A percentile compares a stretch with the other conserved stretches of the same genome.
These are phyloP conservation scores for Aurelia coerulea DNA, from an alignment of 30 jellyfish, hydroid and myxozoan genomes.

Conservation along the genomic window DNA sequence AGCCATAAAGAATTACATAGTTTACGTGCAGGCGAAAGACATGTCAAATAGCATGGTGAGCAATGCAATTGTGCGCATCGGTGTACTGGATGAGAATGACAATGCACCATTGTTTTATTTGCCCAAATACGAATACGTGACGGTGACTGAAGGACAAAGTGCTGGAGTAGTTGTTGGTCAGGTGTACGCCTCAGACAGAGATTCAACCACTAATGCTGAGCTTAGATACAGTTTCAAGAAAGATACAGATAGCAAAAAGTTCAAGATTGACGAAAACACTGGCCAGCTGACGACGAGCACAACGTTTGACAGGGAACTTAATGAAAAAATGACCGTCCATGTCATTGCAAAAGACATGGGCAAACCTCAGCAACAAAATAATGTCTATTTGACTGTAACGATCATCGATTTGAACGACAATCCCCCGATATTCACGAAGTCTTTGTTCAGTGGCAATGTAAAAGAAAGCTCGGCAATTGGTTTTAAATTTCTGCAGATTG, in stretches of 20 bases:
- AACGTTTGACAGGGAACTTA: slow-evolving; percentile 86
- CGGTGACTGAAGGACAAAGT: slow-evolving; percentile 83
- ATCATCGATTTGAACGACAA: slow-evolving; percentile 90
- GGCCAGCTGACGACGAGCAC: slow-evolving; percentile 81
- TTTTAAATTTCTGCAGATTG: slow-evolving; percentile 48
- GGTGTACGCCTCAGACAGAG: slow-evolving; percentile 95
- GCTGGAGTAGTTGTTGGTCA: slow-evolving; percentile 83
- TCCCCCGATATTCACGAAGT: slow-evolving; percentile 67
- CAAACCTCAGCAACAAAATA: slow-evolving; percentile 57
- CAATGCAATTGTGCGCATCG: slow-evolving; percentile 77
- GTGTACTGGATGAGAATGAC: slow-evolving; percentile 87
- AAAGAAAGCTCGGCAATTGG: slow-evolving; percentile 69
- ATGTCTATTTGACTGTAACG: slow-evolving; percentile 77
- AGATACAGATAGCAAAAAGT: slow-evolving; percentile 32
- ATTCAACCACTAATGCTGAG: slow-evolving; percentile 76
- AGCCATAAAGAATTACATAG: slow-evolving; percentile 69
- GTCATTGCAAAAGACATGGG: slow-evolving; percentile 90
- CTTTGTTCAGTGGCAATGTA: slow-evolving; percentile 52
- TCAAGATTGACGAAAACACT: slow-evolving; percentile 70
- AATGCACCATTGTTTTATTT: slow-evolving; percentile 87
- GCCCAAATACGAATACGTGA: slow-evolving; percentile 86
- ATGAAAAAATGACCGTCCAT: slow-evolving; percentile 72
- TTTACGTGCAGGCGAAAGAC: slow-evolving; percentile 91
- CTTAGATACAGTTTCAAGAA: slow-evolving; percentile 60
- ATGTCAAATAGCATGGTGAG: slow-evolving; percentile 73